Evolutionary conservation across 2,888 invertebrate species (phyloP), one percentile per base, ranked within the genome.

Genomic region (Empis livida): DNA sequence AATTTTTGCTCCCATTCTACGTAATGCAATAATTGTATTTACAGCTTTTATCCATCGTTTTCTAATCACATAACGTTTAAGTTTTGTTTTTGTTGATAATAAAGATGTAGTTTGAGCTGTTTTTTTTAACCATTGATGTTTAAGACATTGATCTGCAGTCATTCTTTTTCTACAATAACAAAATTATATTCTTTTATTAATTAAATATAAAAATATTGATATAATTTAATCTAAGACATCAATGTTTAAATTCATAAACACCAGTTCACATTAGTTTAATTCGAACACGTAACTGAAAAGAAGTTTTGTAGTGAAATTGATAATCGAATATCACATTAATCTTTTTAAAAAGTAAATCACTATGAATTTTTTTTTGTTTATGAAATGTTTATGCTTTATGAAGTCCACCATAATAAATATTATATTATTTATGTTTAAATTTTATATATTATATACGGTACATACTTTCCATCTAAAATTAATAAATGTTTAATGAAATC

Each of bases 41-140:
- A 90, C 87, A 0, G 87, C 90, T 69, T 90, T 91, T 56, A 86
- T 80, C 92, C 92, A 93, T 42, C 91, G 77, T 63, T 88, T 82
- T 70, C 89, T 84, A 69, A 89, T 90, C 51, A 92, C 90, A 66
- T 90, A 92, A 52, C 88, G 74, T 67, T 87, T 88, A 55, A 92
- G 72, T 63, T 88, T 84, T 27, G 80, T 79, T 65, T 85, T 92
- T 58, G 81, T 82, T 52, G 87, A 75, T 52, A 77, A 78, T 44
- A 85, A 75, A 55, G 80, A 81, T 17, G 79, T 79, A 64, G 48
- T 49, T n/a, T 79, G 72, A 1, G 78, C 75, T 10, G 75, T 75
- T 53, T 76, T 74, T 52, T 73, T 72, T 55, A 93, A 72, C 92
- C 92, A 93, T 8, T 79, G 79, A 65, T 92, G 91, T 15, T 77